Percentiles rank a stretch among this genome's conserved stretches.
Evolutionary conservation across 2,888 invertebrate genomes (phyloP).

Genomic region (Kuschelorhynchus macadamiae): DNA sequence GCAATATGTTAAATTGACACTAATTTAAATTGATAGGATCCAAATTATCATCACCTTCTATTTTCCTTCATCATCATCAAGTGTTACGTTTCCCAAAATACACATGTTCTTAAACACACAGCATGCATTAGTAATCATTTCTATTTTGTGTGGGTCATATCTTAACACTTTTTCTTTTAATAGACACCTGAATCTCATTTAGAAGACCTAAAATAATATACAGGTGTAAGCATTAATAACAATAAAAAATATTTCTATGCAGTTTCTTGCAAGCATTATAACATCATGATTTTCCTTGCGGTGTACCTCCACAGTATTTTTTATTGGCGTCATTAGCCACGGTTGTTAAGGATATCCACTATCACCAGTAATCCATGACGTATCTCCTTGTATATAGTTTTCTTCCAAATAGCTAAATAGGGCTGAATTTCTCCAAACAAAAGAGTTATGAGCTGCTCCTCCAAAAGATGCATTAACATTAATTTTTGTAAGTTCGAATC

Average conservation of each 20-base stretch:
- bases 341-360: conserved; percentile 45
- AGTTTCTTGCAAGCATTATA: conserved; percentile 30
- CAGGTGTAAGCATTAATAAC: not conserved
- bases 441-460: conserved; percentile 37
- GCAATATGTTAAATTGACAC: no score
- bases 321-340: conserved; percentile 44
- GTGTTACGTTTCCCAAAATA: no score
- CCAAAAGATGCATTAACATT: conserved; percentile 35
- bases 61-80: no score
- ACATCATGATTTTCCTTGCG: conserved; percentile 26
- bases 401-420: conserved; percentile 10
- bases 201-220: no score
- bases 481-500: conserved; percentile 25
- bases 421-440: conserved; percentile 31
- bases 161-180: no score
- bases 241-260: conserved; percentile 38
- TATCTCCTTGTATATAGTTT: conserved; percentile 14
- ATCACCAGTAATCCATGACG: conserved; percentile 41
- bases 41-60: no score
- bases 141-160: no score
- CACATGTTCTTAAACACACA: no score
- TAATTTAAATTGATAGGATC: no score
- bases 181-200: no score
- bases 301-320: conserved; percentile 24
- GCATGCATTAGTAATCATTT: no score